Percentiles rank a stretch among this genome's conserved stretches.
These are phyloP conservation scores for Merluccius polli DNA, from an alignment of 2,797 vertebrate genomes.

Conservation along the genomic window DNA sequence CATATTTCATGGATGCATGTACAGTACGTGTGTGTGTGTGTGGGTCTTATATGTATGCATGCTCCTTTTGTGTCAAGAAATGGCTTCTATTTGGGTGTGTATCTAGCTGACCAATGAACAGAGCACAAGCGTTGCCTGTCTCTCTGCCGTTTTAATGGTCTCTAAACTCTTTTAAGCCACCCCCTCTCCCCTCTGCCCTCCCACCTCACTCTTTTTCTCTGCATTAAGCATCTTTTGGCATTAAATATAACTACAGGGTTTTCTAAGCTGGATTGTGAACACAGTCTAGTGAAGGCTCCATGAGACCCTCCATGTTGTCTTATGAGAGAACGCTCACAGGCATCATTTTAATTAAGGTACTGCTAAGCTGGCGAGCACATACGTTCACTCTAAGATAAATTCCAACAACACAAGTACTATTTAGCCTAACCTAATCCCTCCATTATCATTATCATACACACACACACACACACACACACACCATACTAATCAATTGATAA, in stretches of 20 bases:
- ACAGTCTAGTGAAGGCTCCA: background rate
- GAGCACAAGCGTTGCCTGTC: background rate
- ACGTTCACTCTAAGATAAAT: too few species aligned
- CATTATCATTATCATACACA: too few species aligned
- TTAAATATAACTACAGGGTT: background rate
- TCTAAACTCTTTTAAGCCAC: background rate
- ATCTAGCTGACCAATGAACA: background rate
- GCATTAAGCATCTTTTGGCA: background rate
- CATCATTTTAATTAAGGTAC: too few species aligned
- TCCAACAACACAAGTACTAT: background rate
- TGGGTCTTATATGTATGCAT: background rate
- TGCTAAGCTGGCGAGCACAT: background rate
- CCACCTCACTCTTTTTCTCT: background rate
- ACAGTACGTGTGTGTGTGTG: constrained; percentile 6
- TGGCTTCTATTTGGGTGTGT: background rate
- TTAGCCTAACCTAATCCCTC: background rate
- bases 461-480: too few species aligned
- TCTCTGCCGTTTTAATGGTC: background rate
- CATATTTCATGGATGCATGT: constrained; percentile 21
- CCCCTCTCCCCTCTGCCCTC: background rate
- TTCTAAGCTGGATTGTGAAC: background rate
- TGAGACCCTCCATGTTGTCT: too few species aligned
- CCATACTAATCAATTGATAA: background rate
- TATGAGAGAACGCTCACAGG: too few species aligned
- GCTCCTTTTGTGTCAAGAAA: background rate